Percentiles rank a stretch among this genome's conserved stretches.
Evolutionary conservation across 2,888 invertebrate species (phyloP).

Genomic region (Pantelozetes paolii): DNA sequence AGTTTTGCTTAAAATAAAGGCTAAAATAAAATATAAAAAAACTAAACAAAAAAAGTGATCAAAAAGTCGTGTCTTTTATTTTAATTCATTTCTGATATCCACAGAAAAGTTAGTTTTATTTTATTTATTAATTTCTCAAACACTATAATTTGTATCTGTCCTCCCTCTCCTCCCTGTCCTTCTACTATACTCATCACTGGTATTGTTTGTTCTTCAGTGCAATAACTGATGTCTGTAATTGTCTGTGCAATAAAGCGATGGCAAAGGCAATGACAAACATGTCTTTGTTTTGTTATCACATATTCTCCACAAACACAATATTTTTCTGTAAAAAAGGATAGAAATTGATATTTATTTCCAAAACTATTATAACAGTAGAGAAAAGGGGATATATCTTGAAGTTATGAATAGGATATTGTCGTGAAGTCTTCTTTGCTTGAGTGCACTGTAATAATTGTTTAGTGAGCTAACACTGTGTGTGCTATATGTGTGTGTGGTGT

Average conservation of each 20-base stretch:
- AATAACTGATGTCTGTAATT: constrained; percentile 24
- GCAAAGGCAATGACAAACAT: constrained; percentile 26
- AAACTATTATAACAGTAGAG: constrained; percentile 17
- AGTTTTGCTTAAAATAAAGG: constrained; percentile 14
- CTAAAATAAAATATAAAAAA: background rate
- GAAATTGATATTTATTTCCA: background rate
- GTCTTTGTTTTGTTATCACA: constrained; percentile 36
- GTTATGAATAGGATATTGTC: constrained; percentile 36
- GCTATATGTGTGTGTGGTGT: background rate
- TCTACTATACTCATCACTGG: too few relatives aligned
- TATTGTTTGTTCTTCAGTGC: background rate
- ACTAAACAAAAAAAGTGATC: background rate
- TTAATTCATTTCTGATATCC: constrained; percentile 24
- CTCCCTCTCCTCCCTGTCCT: background rate
- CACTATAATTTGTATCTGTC: constrained; percentile 21
- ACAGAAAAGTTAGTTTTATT: constrained; percentile 29
- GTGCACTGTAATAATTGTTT: constrained; percentile 34
- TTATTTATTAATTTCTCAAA: constrained; percentile 25
- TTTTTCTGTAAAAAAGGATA: constrained; percentile 14
- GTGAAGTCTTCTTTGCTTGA: constrained; percentile 33
- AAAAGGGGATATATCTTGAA: constrained; percentile 9
- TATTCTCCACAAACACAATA: constrained; percentile 15
- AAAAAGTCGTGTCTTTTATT: background rate
- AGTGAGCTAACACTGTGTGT: background rate
- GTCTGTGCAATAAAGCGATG: constrained; percentile 22